Conservation (phyloP, 35 echinoderm and acorn worm species). For the Apostichopus californicus region DNA sequence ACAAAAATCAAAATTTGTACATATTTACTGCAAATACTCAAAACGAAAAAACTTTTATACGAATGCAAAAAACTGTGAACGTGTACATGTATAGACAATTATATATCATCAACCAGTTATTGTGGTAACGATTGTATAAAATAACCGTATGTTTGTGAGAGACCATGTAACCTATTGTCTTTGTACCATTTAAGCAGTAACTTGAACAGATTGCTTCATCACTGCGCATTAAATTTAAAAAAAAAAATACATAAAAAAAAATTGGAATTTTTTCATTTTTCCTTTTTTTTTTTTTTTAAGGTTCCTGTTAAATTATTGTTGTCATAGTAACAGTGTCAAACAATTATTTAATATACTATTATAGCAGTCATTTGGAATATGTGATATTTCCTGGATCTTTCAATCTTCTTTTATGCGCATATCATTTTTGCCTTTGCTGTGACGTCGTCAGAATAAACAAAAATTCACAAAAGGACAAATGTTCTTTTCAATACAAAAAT, state of each 20-base stretch:
- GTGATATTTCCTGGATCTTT: neutral
- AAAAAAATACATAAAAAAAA: neutral
- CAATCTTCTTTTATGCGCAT: constrained; percentile 3
- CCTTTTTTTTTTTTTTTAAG: neutral
- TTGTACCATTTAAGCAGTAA: constrained; percentile 15
- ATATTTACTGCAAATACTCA: constrained; percentile 44
- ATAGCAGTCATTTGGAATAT: constrained; percentile 2
- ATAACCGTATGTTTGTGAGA: constrained; percentile 47
- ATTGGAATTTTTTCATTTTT: neutral
- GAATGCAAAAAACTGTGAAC: constrained; percentile 35
- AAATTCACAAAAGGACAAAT: neutral
- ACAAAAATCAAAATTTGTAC: constrained; percentile 35
- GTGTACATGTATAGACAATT: constrained; percentile 36
- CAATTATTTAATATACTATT: neutral
- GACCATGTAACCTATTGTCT: constrained; percentile 30
- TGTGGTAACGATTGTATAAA: constrained; percentile 29
- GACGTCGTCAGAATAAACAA: neutral
- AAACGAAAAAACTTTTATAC: constrained; percentile 26
- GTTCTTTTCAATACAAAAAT: too few relatives aligned
- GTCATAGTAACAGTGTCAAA: neutral
- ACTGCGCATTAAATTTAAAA: constrained; percentile 11
- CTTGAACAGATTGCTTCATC: constrained; percentile 1
- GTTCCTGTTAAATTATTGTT: neutral
- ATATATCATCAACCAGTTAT: constrained; percentile 30
- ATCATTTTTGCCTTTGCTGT: constrained; percentile 9